phyloP scores from a whole-genome alignment of 2,888 invertebrate species.

The Plutella xylostella region DNA sequence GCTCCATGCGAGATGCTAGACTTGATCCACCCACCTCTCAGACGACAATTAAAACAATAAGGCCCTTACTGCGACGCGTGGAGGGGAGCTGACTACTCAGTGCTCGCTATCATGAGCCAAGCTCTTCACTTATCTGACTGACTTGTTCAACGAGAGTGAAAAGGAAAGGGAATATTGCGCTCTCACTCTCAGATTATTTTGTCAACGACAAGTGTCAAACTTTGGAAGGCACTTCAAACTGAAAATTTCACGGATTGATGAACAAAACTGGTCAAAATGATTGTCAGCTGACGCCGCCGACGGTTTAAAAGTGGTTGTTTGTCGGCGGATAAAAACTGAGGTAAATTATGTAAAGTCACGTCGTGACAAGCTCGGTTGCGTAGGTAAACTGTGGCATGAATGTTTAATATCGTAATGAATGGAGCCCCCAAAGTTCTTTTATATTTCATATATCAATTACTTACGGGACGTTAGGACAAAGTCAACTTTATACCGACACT shows the following conservation, averaged over 20 bases:
- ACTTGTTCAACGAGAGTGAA: too few species aligned
- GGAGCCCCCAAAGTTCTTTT: constrained; percentile 6
- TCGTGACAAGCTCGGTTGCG: constrained; percentile 11
- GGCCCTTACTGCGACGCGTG: too few species aligned
- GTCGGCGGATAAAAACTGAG: constrained; percentile 35
- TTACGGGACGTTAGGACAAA: not conserved
- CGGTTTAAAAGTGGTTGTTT: constrained; percentile 1
- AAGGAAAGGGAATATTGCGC: too few species aligned
- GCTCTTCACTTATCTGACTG: too few species aligned
- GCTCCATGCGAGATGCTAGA: constrained; percentile 45
- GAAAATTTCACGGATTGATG: too few species aligned
- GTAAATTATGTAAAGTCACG: constrained; percentile 50
- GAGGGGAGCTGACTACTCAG: too few species aligned
- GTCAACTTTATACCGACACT: not conserved
- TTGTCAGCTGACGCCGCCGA: too few species aligned
- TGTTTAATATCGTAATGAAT: constrained; percentile 11
- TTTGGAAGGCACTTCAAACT: too few species aligned
- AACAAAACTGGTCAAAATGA: too few species aligned
- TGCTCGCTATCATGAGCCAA: too few species aligned
- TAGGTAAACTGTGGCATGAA: constrained; percentile 6
- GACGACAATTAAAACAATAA: constrained; percentile 63
- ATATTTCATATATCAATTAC: constrained; percentile 6
- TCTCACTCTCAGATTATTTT: too few species aligned
- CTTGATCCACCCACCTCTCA: constrained; percentile 59
- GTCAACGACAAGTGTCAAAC: too few species aligned